phyloP scores from a whole-genome alignment of 2,888 invertebrate genomes.

The Labia minor region DNA sequence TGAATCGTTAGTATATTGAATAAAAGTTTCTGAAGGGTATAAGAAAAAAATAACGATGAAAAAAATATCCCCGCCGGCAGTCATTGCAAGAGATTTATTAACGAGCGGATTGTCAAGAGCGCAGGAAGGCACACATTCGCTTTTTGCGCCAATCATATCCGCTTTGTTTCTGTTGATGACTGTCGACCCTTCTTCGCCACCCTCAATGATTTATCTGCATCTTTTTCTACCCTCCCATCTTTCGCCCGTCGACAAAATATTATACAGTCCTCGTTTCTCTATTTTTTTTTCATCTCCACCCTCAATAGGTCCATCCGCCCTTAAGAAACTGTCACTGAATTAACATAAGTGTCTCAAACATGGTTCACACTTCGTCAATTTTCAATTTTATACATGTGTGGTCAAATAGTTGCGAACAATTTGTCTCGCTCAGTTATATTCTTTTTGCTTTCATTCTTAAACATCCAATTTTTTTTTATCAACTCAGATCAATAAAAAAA shows the following conservation, averaged over 20 bases:
- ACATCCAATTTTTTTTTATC: too few relatives aligned
- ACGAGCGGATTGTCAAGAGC: conserved; percentile 9
- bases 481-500: too few relatives aligned
- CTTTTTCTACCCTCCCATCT: not conserved
- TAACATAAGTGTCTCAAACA: conserved; percentile 7
- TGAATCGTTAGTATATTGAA: not conserved
- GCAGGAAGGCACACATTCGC: not conserved
- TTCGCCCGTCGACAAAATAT: not conserved
- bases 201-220: not conserved
- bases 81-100: not conserved
- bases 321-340: conserved; percentile 1
- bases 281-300: too few relatives aligned
- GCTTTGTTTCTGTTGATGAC: conserved; percentile 13
- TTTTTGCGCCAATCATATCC: conserved; percentile 3
- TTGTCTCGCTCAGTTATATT: too few relatives aligned
- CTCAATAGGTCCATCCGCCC: not conserved
- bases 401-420: too few relatives aligned
- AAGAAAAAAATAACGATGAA: too few relatives aligned
- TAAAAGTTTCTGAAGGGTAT: not conserved
- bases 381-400: not conserved
- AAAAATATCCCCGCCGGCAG: too few relatives aligned
- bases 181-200: not conserved
- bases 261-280: not conserved
- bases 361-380: conserved; percentile 13
- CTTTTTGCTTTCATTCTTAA: too few relatives aligned